Evolutionary conservation across 2,888 invertebrate species (phyloP).

Genomic region (Atethmia centrago): DNA sequence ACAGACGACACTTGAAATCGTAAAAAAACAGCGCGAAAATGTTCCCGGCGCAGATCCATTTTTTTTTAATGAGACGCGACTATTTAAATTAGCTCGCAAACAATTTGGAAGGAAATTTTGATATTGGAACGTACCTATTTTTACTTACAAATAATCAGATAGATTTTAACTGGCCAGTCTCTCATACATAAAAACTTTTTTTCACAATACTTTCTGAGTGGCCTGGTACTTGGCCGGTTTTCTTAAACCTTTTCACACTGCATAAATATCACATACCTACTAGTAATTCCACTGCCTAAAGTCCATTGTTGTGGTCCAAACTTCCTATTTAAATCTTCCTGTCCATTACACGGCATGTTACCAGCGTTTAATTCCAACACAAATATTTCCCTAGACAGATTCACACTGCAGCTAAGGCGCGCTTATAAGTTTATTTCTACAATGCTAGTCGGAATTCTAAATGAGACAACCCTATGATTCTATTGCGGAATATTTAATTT

Average conservation of each 20-base stretch:
- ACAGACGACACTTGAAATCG: no score
- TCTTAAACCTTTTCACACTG: background rate
- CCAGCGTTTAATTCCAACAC: constrained; percentile 54
- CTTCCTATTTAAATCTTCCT: constrained; percentile 54
- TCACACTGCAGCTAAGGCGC: constrained; percentile 41
- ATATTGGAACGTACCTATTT: no score
- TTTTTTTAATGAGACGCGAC: no score
- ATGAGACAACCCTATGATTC: constrained; percentile 37
- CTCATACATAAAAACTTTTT: no score
- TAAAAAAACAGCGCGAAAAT: no score
- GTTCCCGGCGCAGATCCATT: no score
- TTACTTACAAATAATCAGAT: no score
- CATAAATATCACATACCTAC: background rate
- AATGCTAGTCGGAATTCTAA: constrained; percentile 37
- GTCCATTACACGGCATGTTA: constrained; percentile 30
- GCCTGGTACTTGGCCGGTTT: no score
- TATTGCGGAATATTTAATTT: background rate
- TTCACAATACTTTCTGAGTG: no score
- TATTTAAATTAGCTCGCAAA: no score
- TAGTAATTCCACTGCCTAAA: background rate
- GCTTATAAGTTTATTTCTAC: constrained; percentile 55
- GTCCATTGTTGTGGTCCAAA: constrained; percentile 32
- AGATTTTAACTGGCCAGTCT: no score
- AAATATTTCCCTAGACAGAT: constrained; percentile 52
- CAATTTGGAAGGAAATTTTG: no score